phyloP scores from a whole-genome alignment of 2,113 vertebrate species.

The Equus przewalskii region DNA sequence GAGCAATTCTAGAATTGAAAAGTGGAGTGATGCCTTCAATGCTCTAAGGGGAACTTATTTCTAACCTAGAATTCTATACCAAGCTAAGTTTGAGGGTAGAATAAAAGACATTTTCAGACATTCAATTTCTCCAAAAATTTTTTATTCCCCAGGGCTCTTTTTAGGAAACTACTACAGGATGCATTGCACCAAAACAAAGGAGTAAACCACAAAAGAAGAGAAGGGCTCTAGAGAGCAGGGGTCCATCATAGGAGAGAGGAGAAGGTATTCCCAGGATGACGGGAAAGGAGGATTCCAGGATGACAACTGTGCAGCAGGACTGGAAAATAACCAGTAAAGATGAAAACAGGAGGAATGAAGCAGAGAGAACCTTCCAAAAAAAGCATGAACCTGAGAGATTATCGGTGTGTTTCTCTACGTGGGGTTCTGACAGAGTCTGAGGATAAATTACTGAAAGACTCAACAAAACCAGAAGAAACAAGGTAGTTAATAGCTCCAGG shows the following conservation, averaged over 20 bases:
- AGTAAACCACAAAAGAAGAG: neutral
- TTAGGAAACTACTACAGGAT: neutral
- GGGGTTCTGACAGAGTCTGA: neutral
- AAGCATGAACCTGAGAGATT: rapidly evolving
- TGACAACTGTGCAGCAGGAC: too few species aligned
- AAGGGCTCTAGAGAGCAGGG: neutral
- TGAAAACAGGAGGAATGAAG: neutral
- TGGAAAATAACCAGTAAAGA: neutral
- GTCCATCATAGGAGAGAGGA: neutral
- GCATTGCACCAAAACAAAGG: neutral
- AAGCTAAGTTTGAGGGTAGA: neutral
- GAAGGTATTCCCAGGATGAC: neutral
- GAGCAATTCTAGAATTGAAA: neutral
- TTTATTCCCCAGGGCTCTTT: neutral
- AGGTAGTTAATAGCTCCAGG: neutral
- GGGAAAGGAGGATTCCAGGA: too few species aligned
- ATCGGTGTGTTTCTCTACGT: neutral
- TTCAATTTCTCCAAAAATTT: neutral
- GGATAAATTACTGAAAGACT: neutral
- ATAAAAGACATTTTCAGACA: neutral
- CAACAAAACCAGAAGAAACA: neutral
- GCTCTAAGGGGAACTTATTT: neutral
- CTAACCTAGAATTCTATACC: neutral
- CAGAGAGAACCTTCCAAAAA: neutral
- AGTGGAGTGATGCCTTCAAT: neutral